phyloP scores from a whole-genome alignment of 2,113 vertebrate genomes.

The Calyptomena viridis region DNA sequence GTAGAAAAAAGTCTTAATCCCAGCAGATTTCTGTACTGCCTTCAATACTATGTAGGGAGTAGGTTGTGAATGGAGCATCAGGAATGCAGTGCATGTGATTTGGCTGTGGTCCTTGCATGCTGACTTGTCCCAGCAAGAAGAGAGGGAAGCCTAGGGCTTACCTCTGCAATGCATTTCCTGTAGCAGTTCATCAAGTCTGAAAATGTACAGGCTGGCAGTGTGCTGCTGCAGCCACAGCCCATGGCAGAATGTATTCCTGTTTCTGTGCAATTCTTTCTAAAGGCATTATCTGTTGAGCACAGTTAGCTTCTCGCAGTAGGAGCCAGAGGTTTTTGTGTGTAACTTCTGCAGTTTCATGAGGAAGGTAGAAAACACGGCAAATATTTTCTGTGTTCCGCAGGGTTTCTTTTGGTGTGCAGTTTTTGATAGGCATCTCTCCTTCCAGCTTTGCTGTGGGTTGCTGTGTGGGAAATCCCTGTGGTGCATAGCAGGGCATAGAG shows the following conservation, averaged over 20 bases:
- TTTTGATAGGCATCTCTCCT: neutral
- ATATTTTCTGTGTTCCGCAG: neutral
- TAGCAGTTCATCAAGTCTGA: neutral
- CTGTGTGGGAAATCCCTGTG: neutral
- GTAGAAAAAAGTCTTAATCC: neutral
- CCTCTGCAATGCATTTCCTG: neutral
- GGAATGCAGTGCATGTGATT: neutral
- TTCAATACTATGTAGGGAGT: neutral
- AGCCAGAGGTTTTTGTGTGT: neutral
- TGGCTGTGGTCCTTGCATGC: neutral
- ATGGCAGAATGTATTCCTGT: neutral
- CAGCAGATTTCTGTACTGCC: neutral
- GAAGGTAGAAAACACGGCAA: neutral
- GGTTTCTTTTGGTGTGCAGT: accelerated
- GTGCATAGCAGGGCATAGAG: neutral
- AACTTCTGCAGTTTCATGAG: neutral
- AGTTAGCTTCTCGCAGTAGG: neutral
- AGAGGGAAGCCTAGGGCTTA: neutral
- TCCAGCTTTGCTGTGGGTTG: neutral
- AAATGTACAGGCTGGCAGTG: neutral
- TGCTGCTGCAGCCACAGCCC: neutral
- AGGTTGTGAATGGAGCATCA: neutral
- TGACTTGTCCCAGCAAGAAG: neutral
- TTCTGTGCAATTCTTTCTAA: neutral
- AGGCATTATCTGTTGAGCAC: neutral